Percentiles rank a stretch among this genome's conserved stretches.
Conservation (phyloP, 2,888 invertebrate species). For the Hypselothyrea guttata region DNA sequence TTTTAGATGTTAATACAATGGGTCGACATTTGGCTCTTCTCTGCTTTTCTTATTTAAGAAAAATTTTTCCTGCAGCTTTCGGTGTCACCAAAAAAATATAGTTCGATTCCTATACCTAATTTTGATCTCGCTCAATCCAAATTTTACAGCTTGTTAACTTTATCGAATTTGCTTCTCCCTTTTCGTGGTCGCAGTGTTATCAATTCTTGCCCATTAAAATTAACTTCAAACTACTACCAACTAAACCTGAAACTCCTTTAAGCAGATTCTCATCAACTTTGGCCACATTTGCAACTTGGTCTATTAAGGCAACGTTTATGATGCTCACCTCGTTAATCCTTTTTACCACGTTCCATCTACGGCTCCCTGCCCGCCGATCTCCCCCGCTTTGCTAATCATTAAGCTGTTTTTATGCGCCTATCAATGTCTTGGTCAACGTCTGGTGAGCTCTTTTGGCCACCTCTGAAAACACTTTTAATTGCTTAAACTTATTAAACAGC, state of each 20-base stretch:
- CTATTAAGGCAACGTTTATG: conserved; percentile 51
- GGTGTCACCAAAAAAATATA: no score
- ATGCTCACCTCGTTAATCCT: conserved; percentile 55
- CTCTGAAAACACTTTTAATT: conserved; percentile 71
- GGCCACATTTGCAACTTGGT: conserved; percentile 28
- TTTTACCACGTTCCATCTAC: conserved; percentile 6
- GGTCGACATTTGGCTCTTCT: no score
- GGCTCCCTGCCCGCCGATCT: not conserved
- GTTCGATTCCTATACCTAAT: no score
- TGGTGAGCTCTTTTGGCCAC: conserved; percentile 30
- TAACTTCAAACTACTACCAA: not conserved
- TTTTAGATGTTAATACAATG: no score
- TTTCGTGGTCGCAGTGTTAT: not conserved
- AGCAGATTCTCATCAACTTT: conserved; percentile 17
- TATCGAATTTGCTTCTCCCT: not conserved
- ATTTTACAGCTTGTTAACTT: no score
- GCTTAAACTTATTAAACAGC: conserved; percentile 74
- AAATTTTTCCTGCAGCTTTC: no score
- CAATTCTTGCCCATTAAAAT: not conserved
- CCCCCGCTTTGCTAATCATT: conserved; percentile 25
- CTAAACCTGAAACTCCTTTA: conserved; percentile 1
- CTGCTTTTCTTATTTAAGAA: no score
- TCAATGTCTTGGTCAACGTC: conserved; percentile 57
- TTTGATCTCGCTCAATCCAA: no score
- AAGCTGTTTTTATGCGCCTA: conserved; percentile 62